Evolutionary conservation across 2,888 invertebrate genomes (phyloP).

Genomic region (Campaea margaritaria): DNA sequence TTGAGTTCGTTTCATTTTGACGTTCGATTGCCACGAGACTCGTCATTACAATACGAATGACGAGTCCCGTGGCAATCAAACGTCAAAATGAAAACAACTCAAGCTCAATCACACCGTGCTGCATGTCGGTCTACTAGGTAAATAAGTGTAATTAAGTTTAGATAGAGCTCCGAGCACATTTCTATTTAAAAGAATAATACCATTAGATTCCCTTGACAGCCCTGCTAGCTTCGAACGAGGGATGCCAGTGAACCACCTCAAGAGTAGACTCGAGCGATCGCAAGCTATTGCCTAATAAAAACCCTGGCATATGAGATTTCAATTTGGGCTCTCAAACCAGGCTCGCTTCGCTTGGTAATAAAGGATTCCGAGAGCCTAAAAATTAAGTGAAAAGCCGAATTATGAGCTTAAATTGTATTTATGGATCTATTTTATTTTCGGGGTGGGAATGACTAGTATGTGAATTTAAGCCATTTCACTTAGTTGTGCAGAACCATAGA

Average conservation of each 20-base stretch:
- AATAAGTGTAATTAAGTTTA: no score
- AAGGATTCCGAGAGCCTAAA: constrained; percentile 36
- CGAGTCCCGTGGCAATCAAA: no score
- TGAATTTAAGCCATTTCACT: no score
- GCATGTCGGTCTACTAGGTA: no score
- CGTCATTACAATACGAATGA: no score
- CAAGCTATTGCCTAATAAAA: constrained; percentile 70
- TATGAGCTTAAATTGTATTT: constrained; percentile 27
- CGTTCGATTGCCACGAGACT: no score
- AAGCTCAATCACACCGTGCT: no score
- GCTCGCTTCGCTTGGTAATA: constrained; percentile 47
- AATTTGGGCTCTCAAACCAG: constrained; percentile 58
- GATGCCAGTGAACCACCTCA: constrained; percentile 54
- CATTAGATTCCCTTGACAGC: constrained; percentile 14
- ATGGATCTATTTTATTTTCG: constrained; percentile 23
- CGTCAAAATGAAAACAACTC: no score
- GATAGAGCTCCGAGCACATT: no score
- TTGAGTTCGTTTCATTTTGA: no score
- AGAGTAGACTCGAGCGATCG: constrained; percentile 58
- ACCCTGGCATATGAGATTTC: constrained; percentile 66
- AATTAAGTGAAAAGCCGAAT: constrained; percentile 34
- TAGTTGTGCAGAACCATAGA: no score
- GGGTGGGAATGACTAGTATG: not conserved
- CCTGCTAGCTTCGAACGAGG: constrained; percentile 46
- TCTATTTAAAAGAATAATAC: no score